Evolutionary conservation across 2,888 invertebrate species (phyloP).

Genomic region (Lepidocyrtoides sp.): DNA sequence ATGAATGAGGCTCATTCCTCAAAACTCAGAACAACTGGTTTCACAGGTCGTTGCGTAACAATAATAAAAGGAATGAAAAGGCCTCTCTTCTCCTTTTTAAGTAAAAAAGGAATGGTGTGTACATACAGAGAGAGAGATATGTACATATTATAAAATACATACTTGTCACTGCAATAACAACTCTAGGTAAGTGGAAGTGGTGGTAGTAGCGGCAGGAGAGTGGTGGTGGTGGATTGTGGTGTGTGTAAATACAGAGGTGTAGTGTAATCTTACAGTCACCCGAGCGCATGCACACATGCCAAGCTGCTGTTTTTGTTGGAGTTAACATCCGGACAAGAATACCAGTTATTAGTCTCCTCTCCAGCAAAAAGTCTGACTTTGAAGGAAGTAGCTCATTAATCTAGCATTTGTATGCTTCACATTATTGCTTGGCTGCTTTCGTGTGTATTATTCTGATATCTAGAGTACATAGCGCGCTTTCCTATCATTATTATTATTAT

Average conservation of each 20-base stretch:
- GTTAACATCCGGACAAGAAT: constrained; percentile 80
- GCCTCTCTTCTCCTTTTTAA: constrained; percentile 62
- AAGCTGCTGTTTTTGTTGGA: constrained; percentile 61
- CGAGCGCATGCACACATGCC: constrained; percentile 58
- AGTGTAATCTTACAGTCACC: constrained; percentile 31
- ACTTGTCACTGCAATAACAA: constrained; percentile 6
- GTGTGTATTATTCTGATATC: constrained; percentile 47
- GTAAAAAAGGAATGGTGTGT: too few relatives aligned
- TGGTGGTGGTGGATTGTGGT: neutral
- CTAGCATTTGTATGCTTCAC: constrained; percentile 79
- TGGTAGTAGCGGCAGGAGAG: neutral
- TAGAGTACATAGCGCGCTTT: neutral
- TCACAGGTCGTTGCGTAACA: constrained; percentile 79
- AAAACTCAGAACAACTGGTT: constrained; percentile 62
- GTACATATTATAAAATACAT: neutral
- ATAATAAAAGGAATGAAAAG: constrained; percentile 72
- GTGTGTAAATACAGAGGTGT: neutral
- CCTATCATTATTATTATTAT: neutral
- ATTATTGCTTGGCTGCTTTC: constrained; percentile 58
- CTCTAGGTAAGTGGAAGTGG: neutral
- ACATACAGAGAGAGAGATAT: neutral
- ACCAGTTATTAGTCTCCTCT: constrained; percentile 76
- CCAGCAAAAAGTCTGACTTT: constrained; percentile 74
- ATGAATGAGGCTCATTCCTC: constrained; percentile 43
- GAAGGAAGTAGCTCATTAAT: constrained; percentile 81